Evolutionary conservation across 2,113 vertebrate species (phyloP), one percentile per base, ranked within the genome.

Genomic region (Cygnus atratus): DNA sequence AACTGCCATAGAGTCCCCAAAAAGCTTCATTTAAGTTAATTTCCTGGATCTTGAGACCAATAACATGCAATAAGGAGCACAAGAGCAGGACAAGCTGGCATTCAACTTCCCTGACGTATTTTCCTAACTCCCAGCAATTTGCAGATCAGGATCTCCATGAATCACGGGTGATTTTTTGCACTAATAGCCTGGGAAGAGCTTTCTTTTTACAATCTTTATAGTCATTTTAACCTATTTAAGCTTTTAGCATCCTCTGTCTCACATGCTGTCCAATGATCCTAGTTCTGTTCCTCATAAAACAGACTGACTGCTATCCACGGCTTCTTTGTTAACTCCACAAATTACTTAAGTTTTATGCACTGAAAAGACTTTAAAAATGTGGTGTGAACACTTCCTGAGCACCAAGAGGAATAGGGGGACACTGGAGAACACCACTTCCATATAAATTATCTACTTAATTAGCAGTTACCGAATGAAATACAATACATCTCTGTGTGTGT

Each of bases 301-400:
- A 2, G 17, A 84, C 22, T 39, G 17, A 39, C 31, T 70, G 55
- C 18, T 50, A 18, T 7, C 9, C 22, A 29, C 35, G 44, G 31
- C 21, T 58, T 46, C 7, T 61, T 6, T 52, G 9, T 52, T 25
- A 37, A 41, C 29, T 78, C 5, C 18, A 41, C 16, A 87, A 41
- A 13, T 41, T 5, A 81, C n/a, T 65, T 33, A 44, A 74, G 29
- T 52, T 88, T 78, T 41, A 57, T 6, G 19, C 19, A 78, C 44
- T 11, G 13, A 39, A 31, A 87, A 59, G 19, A 59, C 2, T 79
- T 50, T 9, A 55, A 28, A 55, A 46, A 81, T 17, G 6, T 6
- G 44, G 10, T 4, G 4, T 65, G 39, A 72, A 65, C 3, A 3
- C 4, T 70, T 44, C 12, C 41, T 0, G 0, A 67, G 41, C 41